Evolutionary conservation across 2,888 invertebrate genomes (phyloP), one percentile per base, ranked within the genome.

Genomic region (Agrochola litura): DNA sequence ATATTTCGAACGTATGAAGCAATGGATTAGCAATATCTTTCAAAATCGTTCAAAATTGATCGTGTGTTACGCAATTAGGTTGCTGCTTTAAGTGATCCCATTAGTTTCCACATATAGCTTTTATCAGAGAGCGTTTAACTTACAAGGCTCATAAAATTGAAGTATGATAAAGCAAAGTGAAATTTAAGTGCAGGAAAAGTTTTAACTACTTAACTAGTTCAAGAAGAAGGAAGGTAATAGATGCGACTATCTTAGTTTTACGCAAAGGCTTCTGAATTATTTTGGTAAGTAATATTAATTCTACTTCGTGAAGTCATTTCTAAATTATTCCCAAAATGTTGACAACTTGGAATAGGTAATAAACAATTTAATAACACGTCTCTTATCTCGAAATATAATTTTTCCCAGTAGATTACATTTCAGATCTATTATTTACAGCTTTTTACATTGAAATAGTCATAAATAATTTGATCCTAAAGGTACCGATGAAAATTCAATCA

Each of bases 121-220:
- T 79, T 79, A 79, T 52, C 73, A 65, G 60, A 60, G 52, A 43
- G 16, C 67, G 67, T 69, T 78, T 72, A 84, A 76, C 73, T 80
- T 83, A 64, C 43, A 78, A 78, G 56, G 1, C 82, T 77, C 70
- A 81, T 88, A 88, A 82, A 86, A 80, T 77, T 84, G 52, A 80
- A 88, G 75, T 76, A 79, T 86, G 78, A 81, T 86, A 86, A 79
- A 85, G 79, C 73, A 70, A 87, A 86, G 82, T 86, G 86, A 86
- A 85, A 76, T 87, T 82, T 85, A 79, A 85, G 86, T 86, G 86
- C 88, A 79, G 75, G 54, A n/a, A 68, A 87, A 87, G 64, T 86
- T 85, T 87, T 69, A 82, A 86, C 76, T 77, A 79, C 82, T 77
- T 58, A 63, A 37, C 14, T 73, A 70, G 81, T 84, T 83, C 56